Conservation (phyloP, 2,797 vertebrate species). For the Merluccius polli region DNA sequence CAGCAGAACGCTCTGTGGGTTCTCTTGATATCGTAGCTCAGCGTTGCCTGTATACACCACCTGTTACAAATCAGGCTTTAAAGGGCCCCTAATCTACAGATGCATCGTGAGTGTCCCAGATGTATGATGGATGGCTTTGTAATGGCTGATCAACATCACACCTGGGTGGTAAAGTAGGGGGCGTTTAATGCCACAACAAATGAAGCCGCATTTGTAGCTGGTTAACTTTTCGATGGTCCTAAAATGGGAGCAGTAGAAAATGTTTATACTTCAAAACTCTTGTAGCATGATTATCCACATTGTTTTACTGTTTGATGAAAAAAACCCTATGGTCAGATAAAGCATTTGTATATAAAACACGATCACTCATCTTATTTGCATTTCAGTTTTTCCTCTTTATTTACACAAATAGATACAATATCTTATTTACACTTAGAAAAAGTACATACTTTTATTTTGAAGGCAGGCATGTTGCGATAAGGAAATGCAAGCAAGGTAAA, state of each 20-base stretch:
- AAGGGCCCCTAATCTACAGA: too few species aligned
- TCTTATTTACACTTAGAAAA: slow-evolving; percentile 47
- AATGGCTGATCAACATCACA: not conserved
- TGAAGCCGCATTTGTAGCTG: too few species aligned
- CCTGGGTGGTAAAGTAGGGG: too few species aligned
- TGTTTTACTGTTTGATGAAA: slow-evolving; percentile 9
- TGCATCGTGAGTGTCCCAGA: not conserved
- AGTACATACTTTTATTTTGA: slow-evolving; percentile 47
- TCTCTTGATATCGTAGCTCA: not conserved
- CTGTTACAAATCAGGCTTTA: not conserved
- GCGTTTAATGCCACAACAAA: too few species aligned
- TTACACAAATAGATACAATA: slow-evolving; percentile 60
- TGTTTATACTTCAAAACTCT: slow-evolving; percentile 2
- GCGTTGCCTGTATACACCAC: not conserved
- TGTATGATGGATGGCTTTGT: not conserved
- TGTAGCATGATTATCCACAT: slow-evolving; percentile 20
- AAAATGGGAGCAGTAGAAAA: too few species aligned
- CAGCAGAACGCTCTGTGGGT: not conserved
- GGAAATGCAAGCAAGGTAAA: not conserved
- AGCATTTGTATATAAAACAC: slow-evolving; percentile 39
- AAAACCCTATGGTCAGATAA: not conserved
- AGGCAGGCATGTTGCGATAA: slow-evolving; percentile 33
- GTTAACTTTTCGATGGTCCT: too few species aligned
- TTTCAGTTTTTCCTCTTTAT: slow-evolving; percentile 48
- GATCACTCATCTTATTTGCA: slow-evolving; percentile 28